These are phyloP conservation scores for Xerus rutilus DNA, from an alignment of 2,797 vertebrate genomes.

Conservation along the genomic window DNA sequence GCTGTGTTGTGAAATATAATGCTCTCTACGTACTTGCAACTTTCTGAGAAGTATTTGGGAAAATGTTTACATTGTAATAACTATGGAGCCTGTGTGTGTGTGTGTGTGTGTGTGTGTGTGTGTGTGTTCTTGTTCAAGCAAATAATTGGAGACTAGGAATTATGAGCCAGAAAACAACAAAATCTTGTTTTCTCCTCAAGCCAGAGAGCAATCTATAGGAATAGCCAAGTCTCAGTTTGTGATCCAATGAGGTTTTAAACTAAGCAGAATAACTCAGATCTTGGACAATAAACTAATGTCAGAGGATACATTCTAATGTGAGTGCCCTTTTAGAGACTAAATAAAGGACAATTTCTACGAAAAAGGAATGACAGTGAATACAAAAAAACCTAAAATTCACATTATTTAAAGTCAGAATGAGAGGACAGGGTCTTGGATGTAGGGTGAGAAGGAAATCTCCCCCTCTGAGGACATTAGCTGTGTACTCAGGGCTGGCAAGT, in stretches of 20 bases:
- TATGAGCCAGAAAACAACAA: not conserved
- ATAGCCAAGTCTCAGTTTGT: not conserved
- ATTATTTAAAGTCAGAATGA: not conserved
- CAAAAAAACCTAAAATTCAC: not conserved
- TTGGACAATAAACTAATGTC: conserved; percentile 10
- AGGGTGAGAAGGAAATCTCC: not conserved
- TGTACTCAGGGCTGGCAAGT: not conserved
- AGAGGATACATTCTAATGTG: not conserved
- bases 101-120: not conserved
- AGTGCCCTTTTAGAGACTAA: not conserved
- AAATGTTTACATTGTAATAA: not conserved
- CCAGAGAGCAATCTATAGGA: not conserved
- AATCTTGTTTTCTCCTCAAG: not conserved
- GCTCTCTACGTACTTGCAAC: not conserved
- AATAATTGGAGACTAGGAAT: not conserved
- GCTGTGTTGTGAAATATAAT: not conserved
- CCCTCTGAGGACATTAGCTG: not conserved
- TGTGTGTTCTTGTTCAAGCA: not conserved
- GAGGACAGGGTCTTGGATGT: not conserved
- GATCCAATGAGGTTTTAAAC: not conserved
- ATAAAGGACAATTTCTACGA: not conserved
- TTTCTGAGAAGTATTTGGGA: conserved; percentile 13
- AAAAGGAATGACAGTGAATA: not conserved
- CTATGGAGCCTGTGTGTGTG: not conserved
- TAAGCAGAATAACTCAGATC: not conserved